A percentile compares a stretch with the other conserved stretches of the same genome.
These are phyloP conservation scores for Hyla sarda DNA, from an alignment of 2,113 vertebrate species.

Conservation along the genomic window DNA sequence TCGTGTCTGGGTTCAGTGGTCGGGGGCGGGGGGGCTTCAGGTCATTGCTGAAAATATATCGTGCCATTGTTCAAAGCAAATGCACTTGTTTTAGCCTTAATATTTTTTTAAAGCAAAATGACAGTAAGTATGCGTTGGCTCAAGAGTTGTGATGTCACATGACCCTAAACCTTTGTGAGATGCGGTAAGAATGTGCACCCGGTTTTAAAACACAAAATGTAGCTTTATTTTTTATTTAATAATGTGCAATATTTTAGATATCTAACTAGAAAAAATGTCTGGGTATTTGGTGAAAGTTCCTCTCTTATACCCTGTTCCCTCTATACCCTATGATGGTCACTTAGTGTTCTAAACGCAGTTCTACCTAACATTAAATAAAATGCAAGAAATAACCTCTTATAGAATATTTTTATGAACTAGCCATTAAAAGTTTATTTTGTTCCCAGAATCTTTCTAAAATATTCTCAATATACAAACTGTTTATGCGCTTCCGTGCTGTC, in stretches of 20 bases:
- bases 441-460: neutral
- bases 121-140: constrained; percentile 67
- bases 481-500: no score
- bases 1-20: constrained; percentile 66
- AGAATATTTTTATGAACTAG: neutral
- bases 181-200: constrained; percentile 73
- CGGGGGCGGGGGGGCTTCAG: constrained; percentile 64
- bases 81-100: constrained; percentile 83
- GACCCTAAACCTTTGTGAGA: constrained; percentile 66
- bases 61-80: constrained; percentile 77
- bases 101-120: constrained; percentile 59
- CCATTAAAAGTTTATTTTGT: neutral
- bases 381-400: neutral
- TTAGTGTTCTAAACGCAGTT: neutral
- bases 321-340: neutral
- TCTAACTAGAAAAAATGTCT: neutral
- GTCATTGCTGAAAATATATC: constrained; percentile 70
- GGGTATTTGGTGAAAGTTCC: neutral
- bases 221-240: constrained; percentile 68
- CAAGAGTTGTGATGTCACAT: constrained; percentile 72
- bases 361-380: neutral
- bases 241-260: constrained; percentile 90
- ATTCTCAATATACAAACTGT: no score
- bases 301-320: neutral
- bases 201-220: constrained; percentile 62